Evolutionary conservation across 2,888 invertebrate genomes (phyloP).

Genomic region (Perizoma affinitatum): DNA sequence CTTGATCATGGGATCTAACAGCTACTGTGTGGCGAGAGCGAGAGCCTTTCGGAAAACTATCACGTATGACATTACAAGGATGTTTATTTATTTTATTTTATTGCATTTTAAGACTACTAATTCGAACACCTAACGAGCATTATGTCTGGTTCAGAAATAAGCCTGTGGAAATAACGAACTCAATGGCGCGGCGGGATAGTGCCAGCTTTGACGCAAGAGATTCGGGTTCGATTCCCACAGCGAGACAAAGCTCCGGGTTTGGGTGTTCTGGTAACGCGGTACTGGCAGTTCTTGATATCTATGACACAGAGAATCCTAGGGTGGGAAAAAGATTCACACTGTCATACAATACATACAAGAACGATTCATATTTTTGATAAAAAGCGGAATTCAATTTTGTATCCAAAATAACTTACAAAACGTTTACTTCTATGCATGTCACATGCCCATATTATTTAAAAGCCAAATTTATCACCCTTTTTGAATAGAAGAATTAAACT

Average conservation of each 20-base stretch:
- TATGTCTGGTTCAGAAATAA: not conserved
- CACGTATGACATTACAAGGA: constrained; percentile 66
- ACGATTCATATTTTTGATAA: constrained; percentile 12
- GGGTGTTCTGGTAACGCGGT: too few relatives aligned
- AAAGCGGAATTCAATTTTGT: constrained; percentile 28
- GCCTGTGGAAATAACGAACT: too few relatives aligned
- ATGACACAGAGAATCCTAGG: too few relatives aligned
- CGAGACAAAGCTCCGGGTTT: too few relatives aligned
- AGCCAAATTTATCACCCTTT: constrained; percentile 65
- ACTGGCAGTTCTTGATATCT: too few relatives aligned
- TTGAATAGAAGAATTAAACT: constrained; percentile 63
- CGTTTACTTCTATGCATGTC: constrained; percentile 19
- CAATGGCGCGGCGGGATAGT: too few relatives aligned
- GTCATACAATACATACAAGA: not conserved
- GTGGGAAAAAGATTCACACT: too few relatives aligned
- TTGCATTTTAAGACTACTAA: constrained; percentile 48
- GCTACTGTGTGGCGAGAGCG: constrained; percentile 67
- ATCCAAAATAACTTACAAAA: constrained; percentile 21
- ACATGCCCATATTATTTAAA: constrained; percentile 52
- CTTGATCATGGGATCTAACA: constrained; percentile 55
- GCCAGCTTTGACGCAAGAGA: too few relatives aligned
- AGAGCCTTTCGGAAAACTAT: constrained; percentile 57
- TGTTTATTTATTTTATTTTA: constrained; percentile 50
- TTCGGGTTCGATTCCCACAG: too few relatives aligned
- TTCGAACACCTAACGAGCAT: constrained; percentile 29